A percentile compares a stretch with the other conserved stretches of the same genome.
Conservation (phyloP, 2,888 invertebrate species). For the Xanthia icteritia region DNA sequence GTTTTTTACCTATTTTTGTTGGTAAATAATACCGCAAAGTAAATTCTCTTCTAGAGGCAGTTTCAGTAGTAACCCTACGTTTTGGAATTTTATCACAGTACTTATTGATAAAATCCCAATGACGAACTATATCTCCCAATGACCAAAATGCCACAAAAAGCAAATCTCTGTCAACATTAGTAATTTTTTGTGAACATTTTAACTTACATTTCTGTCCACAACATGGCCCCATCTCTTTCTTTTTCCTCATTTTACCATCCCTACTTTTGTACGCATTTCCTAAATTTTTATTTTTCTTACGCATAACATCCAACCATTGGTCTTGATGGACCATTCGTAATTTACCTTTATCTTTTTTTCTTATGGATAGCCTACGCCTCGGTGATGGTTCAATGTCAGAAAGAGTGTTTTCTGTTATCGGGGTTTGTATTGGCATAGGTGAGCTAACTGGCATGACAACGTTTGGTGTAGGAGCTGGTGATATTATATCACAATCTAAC, state of each 20-base stretch:
- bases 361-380: constrained; percentile 25
- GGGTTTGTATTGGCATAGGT: constrained; percentile 34
- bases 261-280: constrained; percentile 34
- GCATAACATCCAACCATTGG: constrained; percentile 36
- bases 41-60: constrained; percentile 30
- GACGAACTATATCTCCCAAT: constrained; percentile 33
- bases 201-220: constrained; percentile 33
- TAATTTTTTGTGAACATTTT: constrained; percentile 28
- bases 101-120: constrained; percentile 44
- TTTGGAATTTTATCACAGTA: constrained; percentile 42
- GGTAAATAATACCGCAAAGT: constrained; percentile 36
- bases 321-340: constrained; percentile 40
- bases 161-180: constrained; percentile 10
- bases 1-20: constrained; percentile 17
- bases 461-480: constrained; percentile 26
- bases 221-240: constrained; percentile 27
- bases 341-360: constrained; percentile 39
- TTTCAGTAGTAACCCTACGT: constrained; percentile 38
- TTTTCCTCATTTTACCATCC: constrained; percentile 26
- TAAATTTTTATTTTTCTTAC: constrained; percentile 36
- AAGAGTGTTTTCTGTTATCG: constrained; percentile 26
- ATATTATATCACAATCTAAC: constrained; percentile 28
- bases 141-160: constrained; percentile 36
- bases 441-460: constrained; percentile 30
- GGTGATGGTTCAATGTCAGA: constrained; percentile 26